phyloP scores from a whole-genome alignment of 2,888 invertebrate genomes.

The Xiphydria camelus region DNA sequence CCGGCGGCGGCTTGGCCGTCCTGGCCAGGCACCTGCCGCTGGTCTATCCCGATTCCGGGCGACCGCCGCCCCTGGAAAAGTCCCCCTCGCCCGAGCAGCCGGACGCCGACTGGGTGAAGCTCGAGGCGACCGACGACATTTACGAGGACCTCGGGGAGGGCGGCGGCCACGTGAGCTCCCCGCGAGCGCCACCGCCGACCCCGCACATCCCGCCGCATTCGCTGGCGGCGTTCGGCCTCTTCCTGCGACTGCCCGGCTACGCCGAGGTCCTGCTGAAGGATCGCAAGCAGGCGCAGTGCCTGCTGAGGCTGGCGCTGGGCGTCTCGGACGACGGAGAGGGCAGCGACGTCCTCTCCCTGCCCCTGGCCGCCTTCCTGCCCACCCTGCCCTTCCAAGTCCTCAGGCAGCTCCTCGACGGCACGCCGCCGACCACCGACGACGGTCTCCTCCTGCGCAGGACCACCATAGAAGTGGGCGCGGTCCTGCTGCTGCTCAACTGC shows the following conservation, averaged over 20 bases:
- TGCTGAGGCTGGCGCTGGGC: slow-evolving; percentile 84
- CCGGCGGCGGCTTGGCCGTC: slow-evolving; percentile 84
- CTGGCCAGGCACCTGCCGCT: slow-evolving; percentile 87
- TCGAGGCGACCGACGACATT: slow-evolving; percentile 64
- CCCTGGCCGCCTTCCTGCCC: slow-evolving; percentile 70
- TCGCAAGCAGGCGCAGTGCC: slow-evolving; percentile 81
- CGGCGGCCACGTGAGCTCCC: slow-evolving; percentile 54
- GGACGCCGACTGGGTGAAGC: slow-evolving; percentile 67
- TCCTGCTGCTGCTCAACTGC: slow-evolving; percentile 83
- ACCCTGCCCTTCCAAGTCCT: slow-evolving; percentile 80
- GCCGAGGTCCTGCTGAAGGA: slow-evolving; percentile 86
- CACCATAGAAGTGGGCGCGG: slow-evolving; percentile 82
- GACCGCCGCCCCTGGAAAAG: slow-evolving; percentile 64
- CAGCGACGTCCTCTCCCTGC: slow-evolving; percentile 73
- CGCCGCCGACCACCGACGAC: slow-evolving; percentile 75
- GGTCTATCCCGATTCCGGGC: slow-evolving; percentile 75
- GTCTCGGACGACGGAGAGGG: slow-evolving; percentile 92
- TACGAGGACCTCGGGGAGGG: slow-evolving; percentile 67
- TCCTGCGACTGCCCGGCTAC: slow-evolving; percentile 86
- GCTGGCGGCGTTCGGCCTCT: slow-evolving; percentile 85
- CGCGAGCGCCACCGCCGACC: slow-evolving; percentile 60
- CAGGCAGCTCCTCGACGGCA: slow-evolving; percentile 75
- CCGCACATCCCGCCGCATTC: slow-evolving; percentile 87
- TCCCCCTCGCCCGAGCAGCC: slow-evolving; percentile 61
- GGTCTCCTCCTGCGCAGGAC: slow-evolving; percentile 75